Conservation (phyloP, 1,140 invertebrate species). For the Papilio glaucus region DNA sequence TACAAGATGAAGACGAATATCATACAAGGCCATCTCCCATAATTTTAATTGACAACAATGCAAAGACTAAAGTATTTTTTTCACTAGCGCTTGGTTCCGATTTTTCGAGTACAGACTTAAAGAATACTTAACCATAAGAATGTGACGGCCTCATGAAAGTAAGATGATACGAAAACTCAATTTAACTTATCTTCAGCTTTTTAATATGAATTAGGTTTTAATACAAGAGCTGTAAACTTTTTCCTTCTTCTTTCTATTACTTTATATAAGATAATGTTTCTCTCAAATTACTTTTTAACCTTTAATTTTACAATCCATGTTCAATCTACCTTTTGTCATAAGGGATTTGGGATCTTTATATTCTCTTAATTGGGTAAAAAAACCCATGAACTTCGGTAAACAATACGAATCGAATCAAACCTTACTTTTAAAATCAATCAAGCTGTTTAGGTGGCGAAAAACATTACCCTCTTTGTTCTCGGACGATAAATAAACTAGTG, state of each 20-base stretch:
- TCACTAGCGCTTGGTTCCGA: background rate
- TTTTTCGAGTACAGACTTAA: background rate
- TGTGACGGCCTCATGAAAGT: background rate
- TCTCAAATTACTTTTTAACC: background rate
- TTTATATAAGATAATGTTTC: background rate
- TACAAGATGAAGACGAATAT: no score
- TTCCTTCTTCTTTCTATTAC: background rate
- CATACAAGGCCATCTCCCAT: no score
- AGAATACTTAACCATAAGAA: conserved; percentile 33
- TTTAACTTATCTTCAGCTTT: conserved; percentile 42
- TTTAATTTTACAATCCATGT: background rate
- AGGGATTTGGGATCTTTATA: no score
- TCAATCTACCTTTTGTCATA: background rate
- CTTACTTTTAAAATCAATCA: no score
- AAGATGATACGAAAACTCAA: conserved; percentile 45
- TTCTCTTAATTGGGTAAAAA: no score
- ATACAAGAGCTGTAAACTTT: background rate
- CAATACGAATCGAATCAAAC: no score
- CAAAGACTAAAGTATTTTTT: no score
- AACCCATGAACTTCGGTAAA: no score
- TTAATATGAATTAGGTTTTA: conserved; percentile 25
- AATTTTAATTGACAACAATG: no score
- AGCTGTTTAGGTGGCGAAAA: no score
- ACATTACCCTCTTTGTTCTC: no score
- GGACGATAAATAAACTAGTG: no score